Evolutionary conservation across 2,113 vertebrate genomes (phyloP), one percentile per base, ranked within the genome.

Genomic region (Dendropsophus ebraccatus): DNA sequence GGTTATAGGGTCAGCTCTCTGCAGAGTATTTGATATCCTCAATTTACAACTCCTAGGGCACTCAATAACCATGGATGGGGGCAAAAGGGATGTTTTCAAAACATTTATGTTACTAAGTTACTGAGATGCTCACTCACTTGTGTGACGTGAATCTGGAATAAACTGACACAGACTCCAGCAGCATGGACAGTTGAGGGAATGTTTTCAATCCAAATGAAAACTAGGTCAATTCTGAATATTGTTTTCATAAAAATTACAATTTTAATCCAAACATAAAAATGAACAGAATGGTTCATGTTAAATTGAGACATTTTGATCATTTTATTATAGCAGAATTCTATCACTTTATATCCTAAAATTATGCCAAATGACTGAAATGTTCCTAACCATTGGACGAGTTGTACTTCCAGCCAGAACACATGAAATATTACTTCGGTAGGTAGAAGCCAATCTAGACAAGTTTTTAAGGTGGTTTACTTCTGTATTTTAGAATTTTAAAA

Each of bases 101-200:
- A 60, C 67, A 81, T 86, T 62, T 60, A 58, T 58, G 49, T 81
- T 45, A 77, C 83, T 37, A 32, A 77, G 83, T 65, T 77, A 80
- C 84, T 79, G 50, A 65, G 23, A 81, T 65, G 25, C 19, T 79
- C 52, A 52, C n/a, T 79, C 30, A 79, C 23, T 62, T 13, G 1
- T 81, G 37, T 81, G 78, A 81, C 35, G 35, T 62, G 56, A 80
- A 37, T 45, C 14, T 14, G n/a, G 37, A 81, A 41, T 25, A 21
- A 70, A 41, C 17, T 70, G 35, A 19, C 67, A 70, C 32, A 11
- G n/a, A 54, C 28, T 14, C 16, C n/a, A 1, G 25, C 7, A 50
- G 25, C n/a, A 25, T 50, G 45, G 72, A 49, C 45, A n/a, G 41
- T 45, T 23, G 17, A 73, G 37, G 17, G 19, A 41, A 41, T 45